phyloP scores from a whole-genome alignment of 2,888 invertebrate species.

The Amiota communis region DNA sequence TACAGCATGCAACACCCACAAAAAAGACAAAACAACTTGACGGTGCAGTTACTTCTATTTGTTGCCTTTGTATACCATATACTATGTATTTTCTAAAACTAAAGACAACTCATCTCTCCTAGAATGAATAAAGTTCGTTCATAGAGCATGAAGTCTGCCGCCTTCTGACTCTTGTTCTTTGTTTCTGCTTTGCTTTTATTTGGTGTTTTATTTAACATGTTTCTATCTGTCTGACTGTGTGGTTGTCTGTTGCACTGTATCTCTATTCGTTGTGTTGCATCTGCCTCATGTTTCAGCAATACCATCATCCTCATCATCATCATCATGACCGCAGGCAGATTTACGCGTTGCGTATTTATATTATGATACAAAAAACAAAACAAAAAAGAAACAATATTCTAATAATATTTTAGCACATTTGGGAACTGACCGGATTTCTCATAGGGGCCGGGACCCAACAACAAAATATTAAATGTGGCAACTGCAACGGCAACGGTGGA shows the following conservation, averaged over 20 bases:
- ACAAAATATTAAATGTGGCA: too few species aligned
- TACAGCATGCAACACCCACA: conserved; percentile 12
- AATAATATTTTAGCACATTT: conserved; percentile 30
- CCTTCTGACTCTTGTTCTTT: background rate
- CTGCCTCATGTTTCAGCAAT: background rate
- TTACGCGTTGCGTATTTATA: conserved; percentile 18
- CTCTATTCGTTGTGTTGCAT: conserved; percentile 9
- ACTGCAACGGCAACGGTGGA: too few species aligned
- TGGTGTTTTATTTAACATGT: conserved; percentile 21
- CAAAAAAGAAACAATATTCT: background rate
- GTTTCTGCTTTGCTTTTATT: background rate
- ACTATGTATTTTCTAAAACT: too few species aligned
- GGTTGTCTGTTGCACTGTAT: background rate
- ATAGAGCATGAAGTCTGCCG: conserved; percentile 9
- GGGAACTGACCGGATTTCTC: conserved; percentile 13
- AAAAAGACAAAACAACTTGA: background rate
- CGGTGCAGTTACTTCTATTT: background rate
- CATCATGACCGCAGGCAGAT: conserved; percentile 9
- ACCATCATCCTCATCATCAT: background rate
- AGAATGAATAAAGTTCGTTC: background rate
- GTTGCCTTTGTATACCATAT: too few species aligned
- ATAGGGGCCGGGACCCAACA: background rate
- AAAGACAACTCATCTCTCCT: too few species aligned
- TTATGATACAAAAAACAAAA: background rate
- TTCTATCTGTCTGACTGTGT: background rate